A percentile compares a stretch with the other conserved stretches of the same genome.
These are phyloP conservation scores for Garrulus glandarius DNA, from an alignment of 2,797 vertebrate species.

Conservation along the genomic window DNA sequence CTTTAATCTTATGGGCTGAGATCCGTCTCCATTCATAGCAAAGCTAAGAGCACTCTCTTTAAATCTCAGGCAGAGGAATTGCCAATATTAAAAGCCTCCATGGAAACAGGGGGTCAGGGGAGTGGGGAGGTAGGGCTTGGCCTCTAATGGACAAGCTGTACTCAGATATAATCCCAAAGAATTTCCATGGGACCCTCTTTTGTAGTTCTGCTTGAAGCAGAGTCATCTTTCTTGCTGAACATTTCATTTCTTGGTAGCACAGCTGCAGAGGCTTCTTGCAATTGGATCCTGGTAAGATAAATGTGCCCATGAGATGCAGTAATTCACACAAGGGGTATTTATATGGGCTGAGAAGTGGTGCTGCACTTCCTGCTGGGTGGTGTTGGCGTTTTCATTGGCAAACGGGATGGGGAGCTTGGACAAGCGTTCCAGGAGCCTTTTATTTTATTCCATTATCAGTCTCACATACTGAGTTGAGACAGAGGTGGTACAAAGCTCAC, in stretches of 20 bases:
- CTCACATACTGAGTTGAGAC: too few species aligned
- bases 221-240: not conserved
- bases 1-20: conserved; percentile 12
- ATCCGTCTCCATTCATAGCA: not conserved
- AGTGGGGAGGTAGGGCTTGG: not conserved
- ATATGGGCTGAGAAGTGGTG: not conserved
- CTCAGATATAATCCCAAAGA: not conserved
- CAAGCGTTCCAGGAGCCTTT: too few species aligned
- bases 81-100: not conserved
- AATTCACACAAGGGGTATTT: not conserved
- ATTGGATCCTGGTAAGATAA: not conserved
- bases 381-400: too few species aligned
- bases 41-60: not conserved
- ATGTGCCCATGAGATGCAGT: not conserved
- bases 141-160: not conserved
- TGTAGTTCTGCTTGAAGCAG: not conserved
- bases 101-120: not conserved
- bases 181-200: not conserved
- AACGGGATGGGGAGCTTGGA: too few species aligned
- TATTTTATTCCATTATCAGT: too few species aligned
- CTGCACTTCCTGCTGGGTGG: not conserved
- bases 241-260: not conserved
- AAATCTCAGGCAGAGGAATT: not conserved
- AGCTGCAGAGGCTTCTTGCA: not conserved
- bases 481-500: too few species aligned